Percentiles rank a stretch among this genome's conserved stretches.
Evolutionary conservation across 2,888 invertebrate genomes (phyloP).

Genomic region (Papilio protenor): DNA sequence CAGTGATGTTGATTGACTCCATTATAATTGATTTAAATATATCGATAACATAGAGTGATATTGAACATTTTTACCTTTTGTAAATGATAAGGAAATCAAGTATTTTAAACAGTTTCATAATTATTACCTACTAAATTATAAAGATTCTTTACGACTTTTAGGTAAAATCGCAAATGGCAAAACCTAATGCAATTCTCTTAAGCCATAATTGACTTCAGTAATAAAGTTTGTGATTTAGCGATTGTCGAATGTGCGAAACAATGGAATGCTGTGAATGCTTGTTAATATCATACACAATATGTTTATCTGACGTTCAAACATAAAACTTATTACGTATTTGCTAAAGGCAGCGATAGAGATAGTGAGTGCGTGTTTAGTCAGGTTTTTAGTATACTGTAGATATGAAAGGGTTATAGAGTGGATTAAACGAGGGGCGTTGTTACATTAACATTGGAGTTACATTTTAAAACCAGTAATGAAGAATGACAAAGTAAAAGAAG

Average conservation of each 20-base stretch:
- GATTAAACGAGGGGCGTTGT: not conserved
- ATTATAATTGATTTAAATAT: constrained; percentile 8
- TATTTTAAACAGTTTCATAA: constrained; percentile 20
- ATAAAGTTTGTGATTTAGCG: constrained; percentile 35
- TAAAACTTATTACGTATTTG: constrained; percentile 6
- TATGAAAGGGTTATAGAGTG: not conserved
- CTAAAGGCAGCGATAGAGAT: not conserved
- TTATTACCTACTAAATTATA: constrained; percentile 6
- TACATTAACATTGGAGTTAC: not conserved
- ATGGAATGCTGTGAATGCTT: constrained; percentile 18
- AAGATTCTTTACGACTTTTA: constrained; percentile 20
- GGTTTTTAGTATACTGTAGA: not conserved
- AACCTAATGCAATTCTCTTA: constrained; percentile 22
- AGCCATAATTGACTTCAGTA: constrained; percentile 20
- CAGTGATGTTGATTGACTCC: not conserved
- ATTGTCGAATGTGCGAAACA: constrained; percentile 15
- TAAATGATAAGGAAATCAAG: not conserved
- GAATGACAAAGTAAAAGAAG: not conserved
- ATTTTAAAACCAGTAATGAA: not conserved
- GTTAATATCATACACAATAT: not conserved
- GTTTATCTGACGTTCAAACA: constrained; percentile 7
- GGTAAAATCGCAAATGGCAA: constrained; percentile 19
- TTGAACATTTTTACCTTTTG: not conserved
- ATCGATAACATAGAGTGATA: not conserved
- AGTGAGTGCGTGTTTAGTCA: not conserved